Evolutionary conservation across 2,797 vertebrate species (phyloP).

Genomic region (Bradypodion pumilum): DNA sequence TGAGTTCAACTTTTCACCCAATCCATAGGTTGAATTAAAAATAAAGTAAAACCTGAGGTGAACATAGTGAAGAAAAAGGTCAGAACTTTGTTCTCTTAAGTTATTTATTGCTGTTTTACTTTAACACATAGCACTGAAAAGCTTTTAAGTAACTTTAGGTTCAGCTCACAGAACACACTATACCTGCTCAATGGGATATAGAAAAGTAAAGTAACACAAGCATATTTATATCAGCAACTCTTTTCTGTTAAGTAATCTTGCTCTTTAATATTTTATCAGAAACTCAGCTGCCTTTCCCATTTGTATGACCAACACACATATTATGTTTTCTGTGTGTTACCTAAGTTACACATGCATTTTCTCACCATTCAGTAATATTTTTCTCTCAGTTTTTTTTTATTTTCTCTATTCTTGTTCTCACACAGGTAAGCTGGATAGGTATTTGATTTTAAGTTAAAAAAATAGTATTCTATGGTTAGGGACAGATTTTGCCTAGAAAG

Average conservation of each 20-base stretch:
- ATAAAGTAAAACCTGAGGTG: conserved; percentile 9
- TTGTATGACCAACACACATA: conserved; percentile 36
- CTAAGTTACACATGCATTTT: conserved; percentile 29
- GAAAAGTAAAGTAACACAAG: conserved; percentile 13
- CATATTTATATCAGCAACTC: conserved; percentile 26
- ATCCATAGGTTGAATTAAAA: background rate
- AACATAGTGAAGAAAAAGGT: background rate
- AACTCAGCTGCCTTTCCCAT: conserved; percentile 29
- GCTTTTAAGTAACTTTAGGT: conserved; percentile 35
- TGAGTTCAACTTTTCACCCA: conserved; percentile 19
- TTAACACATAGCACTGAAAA: conserved; percentile 24
- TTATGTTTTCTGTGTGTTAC: conserved; percentile 35
- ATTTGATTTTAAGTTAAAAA: conserved; percentile 1
- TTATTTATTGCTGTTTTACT: conserved; percentile 31
- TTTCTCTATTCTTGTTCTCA: background rate
- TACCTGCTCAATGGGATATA: background rate
- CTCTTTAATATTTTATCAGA: conserved; percentile 54
- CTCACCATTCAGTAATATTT: background rate
- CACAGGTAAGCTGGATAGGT: background rate
- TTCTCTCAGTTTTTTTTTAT: background rate
- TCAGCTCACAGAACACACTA: background rate
- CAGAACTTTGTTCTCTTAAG: conserved; percentile 28
- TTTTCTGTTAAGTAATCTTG: conserved; percentile 47
- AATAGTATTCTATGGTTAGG: background rate
- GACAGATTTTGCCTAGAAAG: background rate